Base-by-base conservation (phyloP, 2,888 invertebrate genomes). In the Pantelozetes paolii region DNA sequence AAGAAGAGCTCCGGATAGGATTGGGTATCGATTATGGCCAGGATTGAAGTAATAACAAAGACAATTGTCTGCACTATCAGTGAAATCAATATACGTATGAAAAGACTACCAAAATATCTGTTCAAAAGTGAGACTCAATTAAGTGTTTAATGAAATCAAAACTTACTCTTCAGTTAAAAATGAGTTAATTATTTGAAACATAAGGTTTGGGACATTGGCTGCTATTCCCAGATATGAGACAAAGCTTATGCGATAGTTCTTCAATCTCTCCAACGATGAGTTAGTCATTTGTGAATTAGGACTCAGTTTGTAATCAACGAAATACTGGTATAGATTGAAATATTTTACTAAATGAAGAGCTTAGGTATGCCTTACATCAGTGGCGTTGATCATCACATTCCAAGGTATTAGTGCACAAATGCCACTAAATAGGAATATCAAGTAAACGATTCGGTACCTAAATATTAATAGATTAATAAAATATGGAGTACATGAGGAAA, bases 301-400 rank as follows among this genome's bases (percentile, higher is more conserved):
- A 42, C 75, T 75, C 23, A 78, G 50, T 73, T 78, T 78, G 64
- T 76, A 78, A 40, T 78, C 77, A 72, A 77, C 76, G 74, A 77
- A 78, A 75, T 78, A 78, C 78, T 78, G 67, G 36, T 40, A 71
- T 23, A 54, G 23, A 13, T 54, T 54, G 5, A 23, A 13, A 6
- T 23, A 11, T 6, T 23, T 26, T 26, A 54, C 23, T 26, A 23
- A 54, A 54, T 54, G 9, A 54, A 54, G 6, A 20, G 20, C 3
- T 5, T 23, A 54, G 8, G 23, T 54, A 54, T 26, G n/a, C 28
- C 2, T 59, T 84, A 91, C 91, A 79, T 83, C 82, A 83, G 91
- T 90, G 45, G 96, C 95, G 76, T 92, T 99, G 82, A 99, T 96
- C 83, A 99, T 97, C 95, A 97, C 96, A 84, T 99, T 99, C 98